Evolutionary conservation across 2,113 vertebrate genomes (phyloP).

Genomic region (Lichenostomus cassidix): DNA sequence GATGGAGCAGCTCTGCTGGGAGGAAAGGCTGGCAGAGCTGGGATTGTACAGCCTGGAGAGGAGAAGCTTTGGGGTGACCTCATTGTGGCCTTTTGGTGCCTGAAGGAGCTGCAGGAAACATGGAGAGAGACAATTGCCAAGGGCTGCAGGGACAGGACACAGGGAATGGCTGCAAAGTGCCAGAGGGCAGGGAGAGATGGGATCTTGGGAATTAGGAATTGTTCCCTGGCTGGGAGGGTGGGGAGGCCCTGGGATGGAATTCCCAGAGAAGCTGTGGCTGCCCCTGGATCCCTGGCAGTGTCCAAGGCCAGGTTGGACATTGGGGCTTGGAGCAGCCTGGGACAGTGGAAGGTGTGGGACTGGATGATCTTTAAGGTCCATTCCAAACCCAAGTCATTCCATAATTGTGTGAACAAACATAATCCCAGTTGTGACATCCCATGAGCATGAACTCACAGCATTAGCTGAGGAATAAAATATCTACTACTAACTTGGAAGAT

Average conservation of each 20-base stretch:
- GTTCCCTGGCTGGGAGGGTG: not conserved
- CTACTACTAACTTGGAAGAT: not conserved
- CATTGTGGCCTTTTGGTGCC: not conserved
- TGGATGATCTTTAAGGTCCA: fast-evolving
- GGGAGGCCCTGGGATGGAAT: not conserved
- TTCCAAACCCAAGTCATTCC: not conserved
- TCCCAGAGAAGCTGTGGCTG: not conserved
- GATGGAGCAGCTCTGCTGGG: not conserved
- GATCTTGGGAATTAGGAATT: not conserved
- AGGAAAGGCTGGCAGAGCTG: not conserved
- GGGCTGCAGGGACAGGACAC: not conserved
- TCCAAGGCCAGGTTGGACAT: not conserved
- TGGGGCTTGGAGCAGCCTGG: not conserved
- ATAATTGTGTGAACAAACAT: not conserved
- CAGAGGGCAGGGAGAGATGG: too few species aligned
- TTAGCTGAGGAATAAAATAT: not conserved
- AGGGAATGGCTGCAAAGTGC: not conserved
- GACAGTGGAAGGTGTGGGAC: not conserved
- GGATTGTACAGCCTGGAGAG: not conserved
- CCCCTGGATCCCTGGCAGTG: not conserved
- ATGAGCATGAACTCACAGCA: not conserved
- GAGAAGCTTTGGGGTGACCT: not conserved
- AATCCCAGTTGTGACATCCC: not conserved
- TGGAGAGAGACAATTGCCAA: not conserved
- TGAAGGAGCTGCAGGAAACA: not conserved